phyloP scores from a whole-genome alignment of 2,113 vertebrate species.

The Chamaea fasciata region DNA sequence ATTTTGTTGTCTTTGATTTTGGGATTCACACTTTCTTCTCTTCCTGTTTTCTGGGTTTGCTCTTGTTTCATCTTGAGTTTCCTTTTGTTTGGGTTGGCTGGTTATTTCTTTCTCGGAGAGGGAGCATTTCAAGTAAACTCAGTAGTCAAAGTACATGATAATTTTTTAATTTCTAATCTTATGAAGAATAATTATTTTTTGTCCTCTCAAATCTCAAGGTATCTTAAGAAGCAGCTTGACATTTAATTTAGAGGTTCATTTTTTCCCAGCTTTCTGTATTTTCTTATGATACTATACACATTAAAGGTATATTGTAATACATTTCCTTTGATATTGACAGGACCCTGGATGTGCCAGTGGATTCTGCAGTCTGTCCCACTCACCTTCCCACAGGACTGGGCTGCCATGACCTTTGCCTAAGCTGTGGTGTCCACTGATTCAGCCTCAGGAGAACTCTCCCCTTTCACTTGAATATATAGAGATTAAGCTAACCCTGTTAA shows the following conservation, averaged over 20 bases:
- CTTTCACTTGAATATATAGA: not conserved
- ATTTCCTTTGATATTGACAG: not conserved
- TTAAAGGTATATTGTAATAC: not conserved
- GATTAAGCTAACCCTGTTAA: not conserved
- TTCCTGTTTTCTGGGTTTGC: not conserved
- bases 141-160: not conserved
- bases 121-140: not conserved
- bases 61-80: not conserved
- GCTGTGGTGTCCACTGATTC: not conserved
- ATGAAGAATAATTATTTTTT: not conserved
- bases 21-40: not conserved
- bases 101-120: not conserved
- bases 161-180: not conserved
- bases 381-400: not conserved
- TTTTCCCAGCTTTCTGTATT: not conserved
- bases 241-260: not conserved
- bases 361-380: not conserved
- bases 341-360: not conserved
- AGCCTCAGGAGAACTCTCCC: not conserved
- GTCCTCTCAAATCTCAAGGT: not conserved
- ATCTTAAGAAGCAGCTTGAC: rapidly evolving
- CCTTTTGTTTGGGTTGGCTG: not conserved
- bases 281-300: not conserved
- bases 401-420: not conserved
- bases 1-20: not conserved